Evolutionary conservation across 2,113 vertebrate species (phyloP).

Genomic region (Orycteropus afer): DNA sequence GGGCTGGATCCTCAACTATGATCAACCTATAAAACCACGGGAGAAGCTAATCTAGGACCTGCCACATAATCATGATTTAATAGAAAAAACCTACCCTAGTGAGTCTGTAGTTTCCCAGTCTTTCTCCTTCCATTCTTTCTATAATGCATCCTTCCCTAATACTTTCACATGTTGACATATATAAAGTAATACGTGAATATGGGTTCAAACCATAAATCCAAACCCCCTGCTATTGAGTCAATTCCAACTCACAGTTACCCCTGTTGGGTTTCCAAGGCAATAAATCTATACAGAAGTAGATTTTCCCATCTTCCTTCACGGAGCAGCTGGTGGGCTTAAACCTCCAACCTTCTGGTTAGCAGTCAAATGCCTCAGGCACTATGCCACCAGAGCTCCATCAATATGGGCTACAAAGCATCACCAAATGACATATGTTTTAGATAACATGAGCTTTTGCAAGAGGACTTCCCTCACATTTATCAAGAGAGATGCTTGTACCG

Average conservation of each 20-base stretch:
- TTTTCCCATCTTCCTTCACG: too few species aligned
- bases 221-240: too few species aligned
- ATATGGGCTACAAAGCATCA: not conserved
- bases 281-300: too few species aligned
- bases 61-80: not conserved
- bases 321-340: too few species aligned
- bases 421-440: not conserved
- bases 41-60: not conserved
- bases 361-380: too few species aligned
- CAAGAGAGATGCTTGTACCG: not conserved
- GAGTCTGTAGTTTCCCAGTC: not conserved
- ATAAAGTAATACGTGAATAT: not conserved
- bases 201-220: not conserved
- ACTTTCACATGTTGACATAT: not conserved
- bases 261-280: too few species aligned
- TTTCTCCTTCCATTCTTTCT: not conserved
- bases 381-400: too few species aligned
- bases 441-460: slow-evolving; percentile 12
- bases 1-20: not conserved
- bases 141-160: not conserved
- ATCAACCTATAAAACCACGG: not conserved
- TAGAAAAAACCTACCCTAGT: not conserved
- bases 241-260: too few species aligned
- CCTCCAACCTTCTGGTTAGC: too few species aligned
- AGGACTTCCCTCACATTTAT: not conserved